phyloP scores from a whole-genome alignment of 2,797 vertebrate genomes.

The Propithecus deckenii region DNA sequence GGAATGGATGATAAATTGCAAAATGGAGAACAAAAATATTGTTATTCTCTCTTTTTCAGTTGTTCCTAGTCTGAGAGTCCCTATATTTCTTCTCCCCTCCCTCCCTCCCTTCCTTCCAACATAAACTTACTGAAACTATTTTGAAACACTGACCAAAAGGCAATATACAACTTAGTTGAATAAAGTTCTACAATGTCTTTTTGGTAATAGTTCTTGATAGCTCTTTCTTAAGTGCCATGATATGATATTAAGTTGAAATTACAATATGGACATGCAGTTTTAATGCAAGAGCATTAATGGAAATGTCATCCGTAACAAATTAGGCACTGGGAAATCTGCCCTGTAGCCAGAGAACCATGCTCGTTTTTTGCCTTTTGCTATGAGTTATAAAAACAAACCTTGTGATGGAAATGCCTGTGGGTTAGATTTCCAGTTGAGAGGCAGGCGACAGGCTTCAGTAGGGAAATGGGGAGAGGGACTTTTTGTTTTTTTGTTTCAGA shows the following conservation, averaged over 20 bases:
- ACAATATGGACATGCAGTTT: conserved; percentile 71
- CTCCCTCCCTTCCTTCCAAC: neutral
- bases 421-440: conserved; percentile 77
- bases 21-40: conserved; percentile 73
- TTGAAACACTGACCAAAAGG: conserved; percentile 81
- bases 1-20: conserved; percentile 79
- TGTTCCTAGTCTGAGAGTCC: conserved; percentile 62
- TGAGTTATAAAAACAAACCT: conserved; percentile 80
- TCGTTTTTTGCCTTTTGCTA: conserved; percentile 81
- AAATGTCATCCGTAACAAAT: conserved; percentile 85
- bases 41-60: conserved; percentile 62
- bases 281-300: conserved; percentile 77
- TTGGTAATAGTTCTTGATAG: conserved; percentile 74
- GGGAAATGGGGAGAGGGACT: conserved; percentile 10
- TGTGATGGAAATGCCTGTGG: conserved; percentile 69
- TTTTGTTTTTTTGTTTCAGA: conserved; percentile 64
- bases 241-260: conserved; percentile 77
- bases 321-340: conserved; percentile 79
- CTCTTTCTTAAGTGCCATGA: conserved; percentile 66
- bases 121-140: conserved; percentile 83
- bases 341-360: conserved; percentile 80
- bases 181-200: conserved; percentile 76
- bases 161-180: conserved; percentile 70
- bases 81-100: conserved; percentile 58
- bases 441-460: conserved; percentile 64